A percentile compares a stretch with the other conserved stretches of the same genome.
These are phyloP conservation scores for Yponomeuta evonymella DNA, from an alignment of 2,888 invertebrate genomes.

Conservation along the genomic window DNA sequence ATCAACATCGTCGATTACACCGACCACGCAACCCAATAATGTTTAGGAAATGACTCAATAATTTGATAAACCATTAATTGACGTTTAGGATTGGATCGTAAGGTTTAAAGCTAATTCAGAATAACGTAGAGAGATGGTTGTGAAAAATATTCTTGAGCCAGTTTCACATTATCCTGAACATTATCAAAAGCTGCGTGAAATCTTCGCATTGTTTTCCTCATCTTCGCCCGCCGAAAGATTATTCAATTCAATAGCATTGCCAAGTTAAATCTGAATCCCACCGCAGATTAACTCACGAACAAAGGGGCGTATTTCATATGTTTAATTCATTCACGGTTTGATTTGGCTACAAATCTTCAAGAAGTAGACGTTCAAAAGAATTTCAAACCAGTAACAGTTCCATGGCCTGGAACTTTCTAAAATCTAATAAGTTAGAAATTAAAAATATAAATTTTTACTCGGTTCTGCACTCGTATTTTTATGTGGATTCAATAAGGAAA, in stretches of 20 bases:
- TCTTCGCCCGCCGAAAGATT: not conserved
- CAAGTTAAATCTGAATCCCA: not conserved
- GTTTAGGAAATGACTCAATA: not conserved
- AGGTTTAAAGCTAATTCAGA: not conserved
- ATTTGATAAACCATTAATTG: not conserved
- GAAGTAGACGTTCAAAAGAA: not conserved
- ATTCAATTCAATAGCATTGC: not conserved
- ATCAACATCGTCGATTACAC: not conserved
- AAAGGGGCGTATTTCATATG: not conserved
- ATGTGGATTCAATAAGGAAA: too few species aligned
- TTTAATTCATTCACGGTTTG: not conserved
- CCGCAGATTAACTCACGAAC: not conserved
- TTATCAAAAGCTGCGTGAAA: not conserved
- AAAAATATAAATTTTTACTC: too few species aligned
- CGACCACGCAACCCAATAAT: not conserved
- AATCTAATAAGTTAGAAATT: too few species aligned
- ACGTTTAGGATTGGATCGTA: not conserved
- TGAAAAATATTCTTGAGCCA: not conserved
- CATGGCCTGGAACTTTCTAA: not conserved
- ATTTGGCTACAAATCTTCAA: not conserved
- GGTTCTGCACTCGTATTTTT: too few species aligned
- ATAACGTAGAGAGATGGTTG: not conserved
- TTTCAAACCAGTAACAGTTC: too few species aligned
- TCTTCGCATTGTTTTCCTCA: not conserved
- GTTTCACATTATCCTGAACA: not conserved